Evolutionary conservation across 1,140 invertebrate genomes (phyloP).

Genomic region (Trichonephila clavipes): DNA sequence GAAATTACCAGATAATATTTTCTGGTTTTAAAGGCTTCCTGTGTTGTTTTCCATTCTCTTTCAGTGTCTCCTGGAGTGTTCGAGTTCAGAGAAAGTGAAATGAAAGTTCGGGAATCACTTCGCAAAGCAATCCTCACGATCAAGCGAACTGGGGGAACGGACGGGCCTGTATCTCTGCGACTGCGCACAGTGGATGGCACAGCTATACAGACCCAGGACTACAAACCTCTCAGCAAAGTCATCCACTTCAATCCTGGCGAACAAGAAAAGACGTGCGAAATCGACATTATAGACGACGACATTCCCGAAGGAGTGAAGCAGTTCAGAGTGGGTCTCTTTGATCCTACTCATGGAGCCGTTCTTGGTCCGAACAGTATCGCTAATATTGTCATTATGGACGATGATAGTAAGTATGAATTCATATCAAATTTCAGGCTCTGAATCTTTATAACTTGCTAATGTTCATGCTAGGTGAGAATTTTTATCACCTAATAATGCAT

Average conservation of each 20-base stretch:
- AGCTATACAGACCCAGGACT: background rate
- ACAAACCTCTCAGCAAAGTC: background rate
- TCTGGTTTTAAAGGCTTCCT: too few species aligned
- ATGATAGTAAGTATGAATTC: constrained; percentile 30
- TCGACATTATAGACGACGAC: constrained; percentile 84
- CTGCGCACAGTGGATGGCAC: background rate
- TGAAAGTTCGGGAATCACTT: background rate
- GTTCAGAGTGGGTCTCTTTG: background rate
- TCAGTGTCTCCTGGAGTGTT: background rate
- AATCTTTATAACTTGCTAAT: too few species aligned
- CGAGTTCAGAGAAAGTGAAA: background rate
- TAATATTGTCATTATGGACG: background rate
- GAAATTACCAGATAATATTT: too few species aligned
- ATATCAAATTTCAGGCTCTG: too few species aligned
- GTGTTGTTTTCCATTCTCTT: background rate
- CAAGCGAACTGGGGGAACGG: background rate
- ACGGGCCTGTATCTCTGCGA: background rate
- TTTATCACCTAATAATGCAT: too few species aligned
- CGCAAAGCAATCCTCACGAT: background rate
- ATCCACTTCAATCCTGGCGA: constrained; percentile 83
- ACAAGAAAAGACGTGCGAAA: constrained; percentile 82
- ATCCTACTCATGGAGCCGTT: background rate
- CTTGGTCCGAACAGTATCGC: background rate
- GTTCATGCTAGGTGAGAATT: too few species aligned
- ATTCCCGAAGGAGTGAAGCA: background rate